Base-by-base conservation (phyloP, 2,113 vertebrate species). In the Leiothrix lutea region DNA sequence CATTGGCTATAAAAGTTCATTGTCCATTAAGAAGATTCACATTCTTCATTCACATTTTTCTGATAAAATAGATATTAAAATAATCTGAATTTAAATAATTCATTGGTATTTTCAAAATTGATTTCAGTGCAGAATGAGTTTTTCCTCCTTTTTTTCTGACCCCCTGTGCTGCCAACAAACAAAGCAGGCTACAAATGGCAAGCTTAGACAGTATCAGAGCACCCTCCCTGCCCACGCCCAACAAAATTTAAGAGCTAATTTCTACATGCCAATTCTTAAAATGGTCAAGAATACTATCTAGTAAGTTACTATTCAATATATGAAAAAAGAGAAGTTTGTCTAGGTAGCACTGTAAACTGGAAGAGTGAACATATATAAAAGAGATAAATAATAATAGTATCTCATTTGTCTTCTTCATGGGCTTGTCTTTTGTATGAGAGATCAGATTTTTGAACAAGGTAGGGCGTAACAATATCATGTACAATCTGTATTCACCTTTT, bases 401-500 rank as follows among this genome's bases (percentile, higher is more conserved):
- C 9, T 25, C 7, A 71, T 56, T 78, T 74, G 5, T 71, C 33
- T 44, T 92, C 36, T 66, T 92, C 64, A 28, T 10, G 65, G 42
- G 25, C 14, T 64, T 70, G 40, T 64, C 36, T 86, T 74, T 75
- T 75, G 28, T 11, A 62, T 44, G 40, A 92, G 48, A 50, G 38
- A 75, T 0, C 48, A 70, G 62, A 74, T 40, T 92, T 92, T 71
- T 75, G 18, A 84, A 88, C 54, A 92, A 91, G 28, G 35, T 47
- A 66, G 14, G 12, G 6, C 48, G 69, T 69, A 61, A 74, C 4
- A 74, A 19, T 86, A 61, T 62, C 7, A 48, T 54, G 22, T 89
- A 96, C 78, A n/a, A 67, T 86, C 40, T 53, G n/a, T 95, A 97
- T 96, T 98, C 97, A 98, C 98, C 98, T 98, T 98, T 97, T 98